Conservation (phyloP, 2,113 vertebrate species). For the Pseudorhombus dupliciocellatus region DNA sequence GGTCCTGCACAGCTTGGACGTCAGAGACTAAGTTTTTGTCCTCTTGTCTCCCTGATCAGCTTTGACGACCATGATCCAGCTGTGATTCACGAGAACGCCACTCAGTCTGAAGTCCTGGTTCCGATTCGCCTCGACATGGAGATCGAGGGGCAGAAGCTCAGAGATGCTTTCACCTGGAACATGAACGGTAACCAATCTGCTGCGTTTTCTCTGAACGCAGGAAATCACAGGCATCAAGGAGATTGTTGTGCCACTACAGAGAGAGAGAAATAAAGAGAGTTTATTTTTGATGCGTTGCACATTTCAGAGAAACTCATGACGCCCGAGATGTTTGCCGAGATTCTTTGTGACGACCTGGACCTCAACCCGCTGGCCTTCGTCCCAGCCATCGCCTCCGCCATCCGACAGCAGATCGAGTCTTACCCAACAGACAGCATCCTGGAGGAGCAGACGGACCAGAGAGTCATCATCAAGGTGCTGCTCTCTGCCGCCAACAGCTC, state of each 20-base stretch:
- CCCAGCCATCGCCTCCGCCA: conserved; percentile 96
- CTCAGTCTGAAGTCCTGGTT: conserved; percentile 95
- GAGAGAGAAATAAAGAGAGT: not conserved
- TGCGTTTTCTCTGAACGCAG: not conserved
- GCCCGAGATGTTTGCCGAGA: conserved; percentile 98
- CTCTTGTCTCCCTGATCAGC: conserved; percentile 68
- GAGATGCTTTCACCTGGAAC: conserved; percentile 99
- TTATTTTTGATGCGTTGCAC: not conserved
- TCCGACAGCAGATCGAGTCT: conserved; percentile 97
- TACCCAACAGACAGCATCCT: conserved; percentile 97
- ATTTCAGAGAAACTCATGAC: conserved; percentile 96
- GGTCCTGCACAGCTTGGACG: too few relatives aligned
- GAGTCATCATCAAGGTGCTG: conserved; percentile 96
- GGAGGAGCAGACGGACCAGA: conserved; percentile 96
- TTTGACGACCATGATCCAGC: conserved; percentile 99
- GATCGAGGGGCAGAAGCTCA: conserved; percentile 96
- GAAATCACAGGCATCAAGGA: not conserved
- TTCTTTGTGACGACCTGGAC: conserved; percentile 97
- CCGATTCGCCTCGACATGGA: conserved; percentile 99
- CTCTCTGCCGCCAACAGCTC: rapidly evolving
- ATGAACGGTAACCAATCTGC: conserved; percentile 89
- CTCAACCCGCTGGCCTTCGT: conserved; percentile 97
- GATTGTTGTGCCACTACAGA: not conserved
- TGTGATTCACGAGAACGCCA: conserved; percentile 98
- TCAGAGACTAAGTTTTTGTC: not conserved